Evolutionary conservation across 2,113 vertebrate genomes (phyloP), one percentile per base, ranked within the genome.

Genomic region (Neopipo cinnamomea): DNA sequence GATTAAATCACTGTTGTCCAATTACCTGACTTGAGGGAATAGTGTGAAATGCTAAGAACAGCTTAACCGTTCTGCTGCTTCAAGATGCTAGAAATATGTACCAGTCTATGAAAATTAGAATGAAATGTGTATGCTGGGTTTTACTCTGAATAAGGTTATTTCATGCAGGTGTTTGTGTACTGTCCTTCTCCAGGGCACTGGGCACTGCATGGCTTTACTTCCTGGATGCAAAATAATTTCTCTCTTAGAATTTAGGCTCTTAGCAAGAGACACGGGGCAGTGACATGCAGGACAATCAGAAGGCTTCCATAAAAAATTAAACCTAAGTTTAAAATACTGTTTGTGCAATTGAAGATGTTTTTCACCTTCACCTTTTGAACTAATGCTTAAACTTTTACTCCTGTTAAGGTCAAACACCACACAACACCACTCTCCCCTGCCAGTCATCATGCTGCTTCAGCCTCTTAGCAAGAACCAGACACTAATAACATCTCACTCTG

Each of bases 401-500:
- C 41, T 1, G 6, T 33, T 87, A 61, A 93, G 88, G 88, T 94
- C 88, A 91, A 89, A 96, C 17, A 86, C n/a, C 76, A 88, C 56
- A 71, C 76, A 71, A 74, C 80, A 88, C 12, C 62, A 33, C 52
- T 72, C 76, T 74, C 37, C 8, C 19, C 91, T 84, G 85, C 59
- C 92, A 93, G 84, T 53, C 23, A 0, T 42, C 7, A 0, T 25
- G 39, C 74, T 88, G 87, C 63, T 82, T 68, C 77, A 79, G 80
- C 76, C 70, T 58, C 92, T 89, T 87, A 79, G 92, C 70, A 87
- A 95, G 76, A 95, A 7, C 83, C 91, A 96, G 95, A 89, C 66
- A 28, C 80, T 90, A 84, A 71, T 10, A 86, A 88, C 88, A 91
- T 65, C 92, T 93, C 93, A 56, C 92, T 80, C 93, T 97, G 93